phyloP scores from a whole-genome alignment of 2,888 invertebrate genomes.

The Drosophila gaucha region DNA sequence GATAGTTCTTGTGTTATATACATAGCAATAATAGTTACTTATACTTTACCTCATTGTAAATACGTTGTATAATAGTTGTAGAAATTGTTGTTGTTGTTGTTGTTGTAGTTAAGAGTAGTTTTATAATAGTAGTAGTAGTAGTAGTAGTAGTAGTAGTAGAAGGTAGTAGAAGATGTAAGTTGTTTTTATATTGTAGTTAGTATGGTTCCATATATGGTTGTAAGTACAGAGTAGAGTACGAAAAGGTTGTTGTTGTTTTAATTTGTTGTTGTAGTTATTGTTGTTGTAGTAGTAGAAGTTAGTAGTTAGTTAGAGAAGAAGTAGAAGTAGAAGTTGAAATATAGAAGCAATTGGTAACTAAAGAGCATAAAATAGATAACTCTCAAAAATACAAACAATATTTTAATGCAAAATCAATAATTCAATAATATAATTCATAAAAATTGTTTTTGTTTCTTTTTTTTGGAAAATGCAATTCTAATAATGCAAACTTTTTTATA shows the following conservation, averaged over 20 bases:
- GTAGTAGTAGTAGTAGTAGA: conserved; percentile 60
- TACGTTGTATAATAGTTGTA: conserved; percentile 78
- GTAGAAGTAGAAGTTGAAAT: conserved; percentile 72
- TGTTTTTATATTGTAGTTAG: conserved; percentile 76
- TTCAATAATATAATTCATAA: conserved; percentile 8
- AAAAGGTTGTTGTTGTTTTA: conserved; percentile 52
- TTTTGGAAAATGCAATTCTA: conserved; percentile 12
- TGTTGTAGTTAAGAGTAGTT: conserved; percentile 76
- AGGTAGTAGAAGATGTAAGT: conserved; percentile 82
- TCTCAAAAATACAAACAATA: conserved; percentile 31
- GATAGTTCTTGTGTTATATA: conserved; percentile 30
- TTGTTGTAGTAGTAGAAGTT: conserved; percentile 51
- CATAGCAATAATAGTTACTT: conserved; percentile 65
- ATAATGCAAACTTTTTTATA: conserved; percentile 13
- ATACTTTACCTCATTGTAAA: conserved; percentile 84
- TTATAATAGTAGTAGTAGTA: conserved; percentile 10
- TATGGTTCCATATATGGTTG: conserved; percentile 77
- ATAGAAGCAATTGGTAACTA: conserved; percentile 72
- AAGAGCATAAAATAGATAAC: conserved; percentile 50
- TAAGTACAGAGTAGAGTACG: conserved; percentile 47
- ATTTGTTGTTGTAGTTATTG: conserved; percentile 49
- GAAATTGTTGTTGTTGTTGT: conserved; percentile 64
- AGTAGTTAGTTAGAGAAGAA: conserved; percentile 66
- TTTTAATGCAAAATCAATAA: conserved; percentile 34
- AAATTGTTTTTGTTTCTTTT: neutral